Evolutionary conservation across 2,113 vertebrate species (phyloP).

Genomic region (Ophiodon elongatus): DNA sequence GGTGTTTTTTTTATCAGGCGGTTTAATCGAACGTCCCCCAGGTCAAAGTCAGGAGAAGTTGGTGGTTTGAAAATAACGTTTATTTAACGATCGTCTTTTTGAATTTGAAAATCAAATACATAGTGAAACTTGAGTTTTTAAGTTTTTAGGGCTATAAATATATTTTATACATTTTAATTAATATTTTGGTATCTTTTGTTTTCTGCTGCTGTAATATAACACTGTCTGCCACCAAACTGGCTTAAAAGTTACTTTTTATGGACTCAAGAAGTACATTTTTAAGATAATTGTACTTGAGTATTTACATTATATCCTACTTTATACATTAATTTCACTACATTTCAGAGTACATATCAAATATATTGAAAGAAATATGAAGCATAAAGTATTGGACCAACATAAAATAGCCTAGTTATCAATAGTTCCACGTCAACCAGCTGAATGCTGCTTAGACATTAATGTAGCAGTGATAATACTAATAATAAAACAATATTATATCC

Average conservation of each 20-base stretch:
- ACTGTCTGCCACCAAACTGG: neutral
- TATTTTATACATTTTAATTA: neutral
- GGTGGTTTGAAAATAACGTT: neutral
- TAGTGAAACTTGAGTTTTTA: neutral
- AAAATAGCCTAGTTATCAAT: neutral
- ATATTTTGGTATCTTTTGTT: no score
- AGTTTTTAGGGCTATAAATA: neutral
- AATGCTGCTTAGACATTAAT: no score
- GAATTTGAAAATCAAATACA: neutral
- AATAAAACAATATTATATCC: neutral
- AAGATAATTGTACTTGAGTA: neutral
- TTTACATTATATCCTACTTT: neutral
- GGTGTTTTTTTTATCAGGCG: slow-evolving; percentile 12
- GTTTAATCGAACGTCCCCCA: slow-evolving; percentile 47
- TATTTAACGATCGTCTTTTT: no score
- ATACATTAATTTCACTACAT: neutral
- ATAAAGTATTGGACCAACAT: neutral
- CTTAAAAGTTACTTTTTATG: neutral
- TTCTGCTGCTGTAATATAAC: neutral
- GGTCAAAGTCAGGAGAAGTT: slow-evolving; percentile 42
- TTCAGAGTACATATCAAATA: neutral
- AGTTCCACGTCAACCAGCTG: neutral
- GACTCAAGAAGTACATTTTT: neutral
- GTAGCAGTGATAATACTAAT: neutral
- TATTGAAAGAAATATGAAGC: neutral